A percentile compares a stretch with the other conserved stretches of the same genome.
These are phyloP conservation scores for Oreochromis mossambicus DNA, from an alignment of 2,797 vertebrate genomes.

Conservation along the genomic window DNA sequence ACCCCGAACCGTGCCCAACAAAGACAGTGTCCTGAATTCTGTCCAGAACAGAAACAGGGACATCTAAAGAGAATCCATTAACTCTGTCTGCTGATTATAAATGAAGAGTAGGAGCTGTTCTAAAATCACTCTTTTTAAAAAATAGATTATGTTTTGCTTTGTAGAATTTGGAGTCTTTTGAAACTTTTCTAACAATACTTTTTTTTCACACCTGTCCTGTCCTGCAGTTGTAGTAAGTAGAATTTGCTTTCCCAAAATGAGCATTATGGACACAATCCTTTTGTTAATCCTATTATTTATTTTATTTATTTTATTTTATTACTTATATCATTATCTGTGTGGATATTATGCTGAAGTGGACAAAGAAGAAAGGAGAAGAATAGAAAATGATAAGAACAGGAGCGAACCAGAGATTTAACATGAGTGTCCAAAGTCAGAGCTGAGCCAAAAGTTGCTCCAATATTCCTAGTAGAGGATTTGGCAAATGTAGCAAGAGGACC, in stretches of 20 bases:
- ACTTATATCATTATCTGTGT: background rate
- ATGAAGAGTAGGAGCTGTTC: accelerated
- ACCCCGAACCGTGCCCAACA: background rate
- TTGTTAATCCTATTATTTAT: background rate
- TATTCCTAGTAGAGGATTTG: background rate
- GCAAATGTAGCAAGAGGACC: background rate
- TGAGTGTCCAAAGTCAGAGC: background rate
- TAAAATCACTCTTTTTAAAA: background rate
- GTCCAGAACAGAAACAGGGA: conserved; percentile 31
- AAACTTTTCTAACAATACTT: too few relatives aligned
- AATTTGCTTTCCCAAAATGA: background rate
- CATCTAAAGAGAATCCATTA: background rate
- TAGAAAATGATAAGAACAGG: background rate
- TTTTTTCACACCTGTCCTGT: too few relatives aligned
- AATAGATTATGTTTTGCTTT: background rate
- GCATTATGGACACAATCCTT: background rate
- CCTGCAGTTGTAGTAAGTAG: too few relatives aligned
- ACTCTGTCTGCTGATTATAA: background rate
- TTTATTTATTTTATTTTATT: background rate
- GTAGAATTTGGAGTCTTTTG: too few relatives aligned
- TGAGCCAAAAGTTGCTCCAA: background rate
- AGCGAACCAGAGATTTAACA: background rate
- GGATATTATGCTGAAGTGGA: background rate
- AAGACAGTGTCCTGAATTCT: background rate
- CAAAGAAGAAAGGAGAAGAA: background rate